Evolutionary conservation across 2,888 invertebrate species (phyloP).

Genomic region (Erebia aethiops): DNA sequence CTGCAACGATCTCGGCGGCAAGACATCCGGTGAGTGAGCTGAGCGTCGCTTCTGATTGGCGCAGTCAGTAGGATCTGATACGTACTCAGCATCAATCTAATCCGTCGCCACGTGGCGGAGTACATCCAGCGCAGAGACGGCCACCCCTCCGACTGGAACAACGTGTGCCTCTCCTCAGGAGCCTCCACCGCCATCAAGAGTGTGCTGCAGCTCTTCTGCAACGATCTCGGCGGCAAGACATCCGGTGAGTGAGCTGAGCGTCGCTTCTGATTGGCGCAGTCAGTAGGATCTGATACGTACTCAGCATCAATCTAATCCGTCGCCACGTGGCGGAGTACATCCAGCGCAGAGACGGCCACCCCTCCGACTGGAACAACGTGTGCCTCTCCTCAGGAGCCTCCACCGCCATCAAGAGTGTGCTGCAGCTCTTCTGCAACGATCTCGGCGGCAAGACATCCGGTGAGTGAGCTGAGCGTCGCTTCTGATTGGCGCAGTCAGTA

Average conservation of each 20-base stretch:
- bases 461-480: constrained; percentile 40
- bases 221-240: constrained; percentile 78
- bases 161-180: constrained; percentile 93
- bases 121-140: constrained; percentile 95
- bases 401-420: constrained; percentile 94
- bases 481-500: not conserved
- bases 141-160: constrained; percentile 87
- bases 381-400: constrained; percentile 95
- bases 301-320: no score
- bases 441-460: constrained; percentile 83
- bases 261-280: not conserved
- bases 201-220: constrained; percentile 87
- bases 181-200: constrained; percentile 98
- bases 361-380: constrained; percentile 89
- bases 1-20: constrained; percentile 80
- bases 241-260: constrained; percentile 63
- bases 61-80: no score
- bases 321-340: constrained; percentile 89
- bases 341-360: constrained; percentile 89
- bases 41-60: not conserved
- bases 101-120: constrained; percentile 79
- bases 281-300: no score
- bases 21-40: constrained; percentile 74
- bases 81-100: no score
- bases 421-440: constrained; percentile 86